Base-by-base conservation (phyloP, 2,113 vertebrate genomes). In the Agelaius tricolor region DNA sequence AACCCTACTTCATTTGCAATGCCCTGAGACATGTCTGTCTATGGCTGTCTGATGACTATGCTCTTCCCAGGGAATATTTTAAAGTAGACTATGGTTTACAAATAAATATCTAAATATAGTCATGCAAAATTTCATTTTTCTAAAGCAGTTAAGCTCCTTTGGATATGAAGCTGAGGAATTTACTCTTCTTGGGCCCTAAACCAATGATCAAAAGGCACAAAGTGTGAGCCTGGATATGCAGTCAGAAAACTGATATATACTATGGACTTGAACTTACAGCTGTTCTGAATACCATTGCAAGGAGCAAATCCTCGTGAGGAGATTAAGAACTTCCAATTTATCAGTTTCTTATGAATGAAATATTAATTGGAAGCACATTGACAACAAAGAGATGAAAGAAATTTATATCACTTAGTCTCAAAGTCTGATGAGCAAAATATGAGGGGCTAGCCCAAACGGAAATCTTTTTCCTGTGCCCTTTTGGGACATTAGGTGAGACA, bases 341-440 rank as follows among this genome's bases (percentile, higher is more conserved):
- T 86, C 52, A 72, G 44, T 75, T 90, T 96, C 62, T 94, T 90
- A 92, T 35, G 61, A 92, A 95, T 57, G 35, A 92, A 95, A 90
- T 87, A 90, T 61, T 77, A 94, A 84, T 76, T 89, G 58, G 49
- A 95, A 96, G 66, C 73, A 93, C 58, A 72, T 41, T 54, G 24
- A 57, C 52, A 88, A 80, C 46, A 73, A 76, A 86, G 4, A 80
- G 65, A 88, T 85, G 52, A 94, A 94, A 90, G 69, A 68, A 84
- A 90, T 5, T 84, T 3, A 6, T 89, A 88, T 12, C 15, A 78
- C 49, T 90, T 84, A 1, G 2, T 74, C 55, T 90, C 11, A 54
- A 93, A 85, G 39, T 62, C 46, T 90, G 83, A 93, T 54, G 30
- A 87, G 44, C 49, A 92, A 89, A 93, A 87, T 61, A 90, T 16